A percentile compares a stretch with the other conserved stretches of the same genome.
phyloP scores from a whole-genome alignment of 2,113 vertebrate species.

The Cyprinus carpio region DNA sequence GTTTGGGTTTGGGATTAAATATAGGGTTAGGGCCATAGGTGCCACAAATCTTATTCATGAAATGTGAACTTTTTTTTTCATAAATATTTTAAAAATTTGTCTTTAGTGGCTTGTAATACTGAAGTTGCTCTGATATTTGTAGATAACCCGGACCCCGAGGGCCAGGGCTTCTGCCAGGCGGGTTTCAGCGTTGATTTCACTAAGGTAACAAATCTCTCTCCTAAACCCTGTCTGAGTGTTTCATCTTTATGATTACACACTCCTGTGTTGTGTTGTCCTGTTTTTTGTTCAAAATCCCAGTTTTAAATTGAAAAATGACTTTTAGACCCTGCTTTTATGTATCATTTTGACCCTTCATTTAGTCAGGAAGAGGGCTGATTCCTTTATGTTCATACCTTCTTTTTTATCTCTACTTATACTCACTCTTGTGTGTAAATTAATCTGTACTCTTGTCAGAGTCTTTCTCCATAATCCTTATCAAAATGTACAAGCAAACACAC shows the following conservation, averaged over 20 bases:
- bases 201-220: constrained; percentile 78
- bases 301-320: background rate
- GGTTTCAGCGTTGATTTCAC: constrained; percentile 98
- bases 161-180: constrained; percentile 98
- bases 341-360: constrained; percentile 16
- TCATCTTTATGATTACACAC: background rate
- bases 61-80: background rate
- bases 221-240: background rate
- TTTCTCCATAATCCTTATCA: constrained; percentile 22
- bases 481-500: constrained; percentile 15
- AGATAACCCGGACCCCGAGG: constrained; percentile 94
- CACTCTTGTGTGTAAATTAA: too few relatives aligned
- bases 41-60: background rate
- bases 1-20: background rate
- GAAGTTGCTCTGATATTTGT: constrained; percentile 53
- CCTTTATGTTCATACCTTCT: background rate
- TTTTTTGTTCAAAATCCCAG: background rate
- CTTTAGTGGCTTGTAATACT: background rate
- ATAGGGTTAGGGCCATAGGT: background rate
- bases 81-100: background rate
- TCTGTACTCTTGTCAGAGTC: background rate
- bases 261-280: background rate
- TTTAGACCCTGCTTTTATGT: background rate
- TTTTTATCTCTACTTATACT: background rate
- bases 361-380: constrained; percentile 35